A percentile compares a stretch with the other conserved stretches of the same genome.
Evolutionary conservation across 1,140 invertebrate genomes (phyloP).

Genomic region (Mylabris phalerata): DNA sequence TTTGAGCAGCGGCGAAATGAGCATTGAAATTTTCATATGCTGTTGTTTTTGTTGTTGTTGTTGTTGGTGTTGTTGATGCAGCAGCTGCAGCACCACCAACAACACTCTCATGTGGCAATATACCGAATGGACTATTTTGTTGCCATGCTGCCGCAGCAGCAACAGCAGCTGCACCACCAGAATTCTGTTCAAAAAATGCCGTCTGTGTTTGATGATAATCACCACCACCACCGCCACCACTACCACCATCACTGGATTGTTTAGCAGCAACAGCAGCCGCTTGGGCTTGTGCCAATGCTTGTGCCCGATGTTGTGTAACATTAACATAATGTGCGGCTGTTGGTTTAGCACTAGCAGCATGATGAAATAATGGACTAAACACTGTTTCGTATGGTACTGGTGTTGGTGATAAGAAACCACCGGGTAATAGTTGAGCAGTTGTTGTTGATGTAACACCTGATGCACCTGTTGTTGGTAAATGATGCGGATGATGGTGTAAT

Average conservation of each 20-base stretch:
- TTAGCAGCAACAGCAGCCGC: constrained; percentile 47
- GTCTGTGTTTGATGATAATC: constrained; percentile 48
- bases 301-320: constrained; percentile 45
- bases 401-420: constrained; percentile 58
- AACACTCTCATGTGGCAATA: constrained; percentile 69
- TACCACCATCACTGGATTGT: constrained; percentile 42
- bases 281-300: constrained; percentile 37
- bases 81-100: constrained; percentile 46
- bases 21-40: constrained; percentile 63
- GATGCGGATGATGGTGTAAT: constrained; percentile 55
- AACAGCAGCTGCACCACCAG: constrained; percentile 44
- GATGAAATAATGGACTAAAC: constrained; percentile 64
- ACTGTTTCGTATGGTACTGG: constrained; percentile 63
- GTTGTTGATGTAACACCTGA: constrained; percentile 37
- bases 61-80: constrained; percentile 47
- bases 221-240: constrained; percentile 14
- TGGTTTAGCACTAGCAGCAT: constrained; percentile 51
- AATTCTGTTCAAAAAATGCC: constrained; percentile 57
- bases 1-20: constrained; percentile 57
- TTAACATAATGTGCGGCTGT: constrained; percentile 48
- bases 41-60: constrained; percentile 51
- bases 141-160: constrained; percentile 55
- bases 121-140: constrained; percentile 66
- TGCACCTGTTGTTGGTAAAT: constrained; percentile 48
- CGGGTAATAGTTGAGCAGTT: constrained; percentile 59